Conservation (phyloP, 2,888 invertebrate genomes). For the Megaustenia siamemsis region DNA sequence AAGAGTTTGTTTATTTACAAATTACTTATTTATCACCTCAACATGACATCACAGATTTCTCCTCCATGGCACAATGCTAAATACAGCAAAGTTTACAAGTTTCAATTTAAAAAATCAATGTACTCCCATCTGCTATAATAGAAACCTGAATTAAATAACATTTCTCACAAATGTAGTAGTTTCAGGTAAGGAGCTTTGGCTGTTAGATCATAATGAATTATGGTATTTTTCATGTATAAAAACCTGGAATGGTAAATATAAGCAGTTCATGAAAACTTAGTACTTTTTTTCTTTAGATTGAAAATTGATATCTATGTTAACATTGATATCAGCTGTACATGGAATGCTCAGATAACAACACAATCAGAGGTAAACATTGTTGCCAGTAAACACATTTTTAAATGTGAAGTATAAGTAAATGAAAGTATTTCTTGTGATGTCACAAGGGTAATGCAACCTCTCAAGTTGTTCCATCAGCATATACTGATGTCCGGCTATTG, state of each 20-base stretch:
- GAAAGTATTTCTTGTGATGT: not conserved
- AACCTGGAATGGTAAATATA: not conserved
- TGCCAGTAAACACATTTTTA: not conserved
- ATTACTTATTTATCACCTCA: not conserved
- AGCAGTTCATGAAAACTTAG: not conserved
- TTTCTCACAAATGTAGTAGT: not conserved
- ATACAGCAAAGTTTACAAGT: not conserved
- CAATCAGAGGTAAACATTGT: not conserved
- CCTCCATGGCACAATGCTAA: conserved; percentile 22
- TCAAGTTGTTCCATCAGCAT: conserved; percentile 69
- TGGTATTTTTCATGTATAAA: not conserved
- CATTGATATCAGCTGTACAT: not conserved
- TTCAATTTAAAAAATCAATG: not conserved
- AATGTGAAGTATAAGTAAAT: no score
- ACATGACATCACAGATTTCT: conserved; percentile 30
- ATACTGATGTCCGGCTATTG: conserved; percentile 69
- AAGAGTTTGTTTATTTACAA: not conserved
- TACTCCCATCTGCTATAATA: not conserved
- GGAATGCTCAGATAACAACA: not conserved
- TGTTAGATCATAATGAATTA: not conserved
- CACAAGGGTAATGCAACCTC: not conserved
- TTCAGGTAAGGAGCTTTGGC: not conserved
- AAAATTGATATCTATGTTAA: not conserved
- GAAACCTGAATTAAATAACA: not conserved
- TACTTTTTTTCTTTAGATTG: no score